Conservation (phyloP, 2,113 vertebrate genomes). For the Dasypus novemcinctus region DNA sequence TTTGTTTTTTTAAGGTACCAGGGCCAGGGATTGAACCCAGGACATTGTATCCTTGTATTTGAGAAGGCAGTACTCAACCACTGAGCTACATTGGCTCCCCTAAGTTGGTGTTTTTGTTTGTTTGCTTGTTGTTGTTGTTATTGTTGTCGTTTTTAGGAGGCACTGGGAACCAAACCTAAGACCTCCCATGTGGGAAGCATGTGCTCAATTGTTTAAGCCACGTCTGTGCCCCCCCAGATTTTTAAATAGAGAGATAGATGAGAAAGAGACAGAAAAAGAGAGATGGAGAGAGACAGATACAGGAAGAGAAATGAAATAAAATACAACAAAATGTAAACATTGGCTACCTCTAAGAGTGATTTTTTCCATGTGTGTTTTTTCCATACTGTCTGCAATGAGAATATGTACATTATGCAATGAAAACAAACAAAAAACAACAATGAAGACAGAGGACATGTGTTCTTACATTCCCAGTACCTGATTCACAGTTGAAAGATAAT, state of each 20-base stretch:
- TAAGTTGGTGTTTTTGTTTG: no score
- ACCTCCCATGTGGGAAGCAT: no score
- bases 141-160: no score
- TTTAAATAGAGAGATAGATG: neutral
- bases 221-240: neutral
- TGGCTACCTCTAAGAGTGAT: neutral
- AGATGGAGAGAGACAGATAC: neutral
- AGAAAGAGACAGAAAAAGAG: neutral
- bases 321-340: neutral
- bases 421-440: conserved; percentile 42
- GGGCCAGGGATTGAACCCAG: no score
- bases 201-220: no score
- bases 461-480: neutral
- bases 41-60: no score
- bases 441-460: neutral
- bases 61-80: no score
- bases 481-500: conserved; percentile 21
- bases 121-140: no score
- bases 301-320: neutral
- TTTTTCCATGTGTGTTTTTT: neutral
- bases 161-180: no score
- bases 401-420: neutral
- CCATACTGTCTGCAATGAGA: conserved; percentile 16
- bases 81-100: no score
- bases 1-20: no score